Base-by-base conservation (phyloP, 2,113 vertebrate genomes). In the Misgurnus mizolepis region DNA sequence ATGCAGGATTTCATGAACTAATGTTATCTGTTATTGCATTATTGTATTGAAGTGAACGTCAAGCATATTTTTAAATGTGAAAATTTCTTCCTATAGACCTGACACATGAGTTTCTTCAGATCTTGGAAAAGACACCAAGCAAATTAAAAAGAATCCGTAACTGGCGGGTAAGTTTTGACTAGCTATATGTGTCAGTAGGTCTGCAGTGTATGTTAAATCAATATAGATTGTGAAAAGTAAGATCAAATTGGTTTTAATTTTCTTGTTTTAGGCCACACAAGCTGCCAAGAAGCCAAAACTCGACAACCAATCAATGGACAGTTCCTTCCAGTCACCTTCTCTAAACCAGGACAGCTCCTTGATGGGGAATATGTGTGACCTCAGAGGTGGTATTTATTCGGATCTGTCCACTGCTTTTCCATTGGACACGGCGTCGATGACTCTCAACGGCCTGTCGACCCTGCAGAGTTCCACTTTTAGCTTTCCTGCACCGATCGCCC, bases 91-190 rank as follows among this genome's bases (percentile, higher is more conserved):
- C 87, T 91, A 47, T 91, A 99, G 98, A 99, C 88, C 90, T 99
- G 90, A 99, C 98, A 61, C 97, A 99, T 17, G 98, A 99, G 90
- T 99, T 99, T 89, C 95, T 99, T 87, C 98, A 99, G 91, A 99
- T 99, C 90, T 88, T 99, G 89, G 98, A 99, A 92, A 99, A 97
- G 93, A 98, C 97, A 0, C 98, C 98, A 86, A 99, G 95, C 93
- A 95, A 95, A 86, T 93, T 99, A 91, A 99, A 99, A 92, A 95
- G 93, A 91, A 99, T 99, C 93, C 93, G 98, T 87, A 98, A 99
- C 89, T 99, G 98, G 98, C 94, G 96, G 96, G 98, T 99, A 94
- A 86, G 95, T 86, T 17, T 17, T 1, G 43, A 40, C 12, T 4
- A 7, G 6, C 43, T 17, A 7, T 8, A 4, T 40, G 17, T 27